Base-by-base conservation (phyloP, 2,113 vertebrate species). In the Amphiprion percula region DNA sequence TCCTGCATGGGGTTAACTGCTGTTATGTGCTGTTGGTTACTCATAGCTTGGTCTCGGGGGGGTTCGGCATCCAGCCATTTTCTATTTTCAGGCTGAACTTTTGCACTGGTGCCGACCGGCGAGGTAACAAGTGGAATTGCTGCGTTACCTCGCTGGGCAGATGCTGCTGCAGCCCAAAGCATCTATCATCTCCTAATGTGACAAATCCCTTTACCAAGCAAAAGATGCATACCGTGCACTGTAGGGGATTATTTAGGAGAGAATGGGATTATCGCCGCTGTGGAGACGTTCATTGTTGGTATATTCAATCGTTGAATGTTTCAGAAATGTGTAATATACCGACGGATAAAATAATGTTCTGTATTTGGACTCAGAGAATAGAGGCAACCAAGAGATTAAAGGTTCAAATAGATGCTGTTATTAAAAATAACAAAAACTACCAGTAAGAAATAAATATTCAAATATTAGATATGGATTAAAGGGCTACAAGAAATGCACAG, bases 71-170 rank as follows among this genome's bases (percentile, higher is more conserved):
- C 33, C 46, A 83, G 68, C 85, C 84, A 80, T 87, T 80, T 92
- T 90, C 88, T 91, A 86, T 92, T 92, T 92, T 90, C 76, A 54
- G 79, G 63, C 65, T 88, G 83, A 90, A 91, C 89, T 91, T 90
- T 91, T 88, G 55, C 85, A 76, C 58, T 71, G 84, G 80, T 76
- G 79, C 74, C 6, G 71, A 76, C 78, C 73, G 68, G 68, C 87
- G 87, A 90, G 87, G 81, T 84, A 86, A 86, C 80, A 80, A 82
- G 80, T 89, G 90, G 87, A 80, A 77, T 82, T 46, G 47, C 78
- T 60, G 1, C n/a, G 74, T 83, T 82, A 41, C 65, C 71, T 87
- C 33, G 33, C 19, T 39, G 23, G 44, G 61, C 44, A 46, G 77
- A 30, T 60, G 74, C 47, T 52, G 71, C 23, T 52, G 56, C 47